A percentile compares a stretch with the other conserved stretches of the same genome.
These are phyloP conservation scores for Drosophila sordidula DNA, from an alignment of 2,888 invertebrate genomes.

Conservation along the genomic window DNA sequence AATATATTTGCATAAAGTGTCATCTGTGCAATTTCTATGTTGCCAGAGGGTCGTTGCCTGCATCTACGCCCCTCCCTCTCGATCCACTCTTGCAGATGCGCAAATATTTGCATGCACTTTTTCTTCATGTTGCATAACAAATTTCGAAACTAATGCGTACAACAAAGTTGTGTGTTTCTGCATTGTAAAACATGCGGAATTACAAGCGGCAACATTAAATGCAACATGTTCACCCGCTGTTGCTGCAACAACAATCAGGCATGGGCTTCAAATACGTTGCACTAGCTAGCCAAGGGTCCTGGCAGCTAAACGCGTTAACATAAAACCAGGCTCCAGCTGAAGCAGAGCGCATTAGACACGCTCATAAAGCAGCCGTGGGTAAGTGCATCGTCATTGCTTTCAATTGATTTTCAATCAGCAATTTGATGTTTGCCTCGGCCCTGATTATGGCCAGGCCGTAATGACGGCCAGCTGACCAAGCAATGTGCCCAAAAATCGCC, in stretches of 20 bases:
- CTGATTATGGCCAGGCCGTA: constrained; percentile 30
- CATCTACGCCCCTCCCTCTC: constrained; percentile 6
- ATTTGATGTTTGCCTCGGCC: constrained; percentile 31
- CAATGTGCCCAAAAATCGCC: constrained; percentile 9
- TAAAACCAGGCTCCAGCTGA: constrained; percentile 9
- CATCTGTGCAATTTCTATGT: constrained; percentile 69
- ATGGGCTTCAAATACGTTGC: too few relatives aligned
- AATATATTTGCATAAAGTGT: constrained; percentile 82
- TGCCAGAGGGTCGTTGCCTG: constrained; percentile 24
- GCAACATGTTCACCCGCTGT: constrained; percentile 48
- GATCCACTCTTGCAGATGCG: constrained; percentile 27
- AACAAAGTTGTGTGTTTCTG: constrained; percentile 40
- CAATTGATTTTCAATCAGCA: constrained; percentile 73
- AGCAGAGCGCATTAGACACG: constrained; percentile 45
- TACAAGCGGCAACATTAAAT: constrained; percentile 67
- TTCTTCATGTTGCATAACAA: constrained; percentile 47
- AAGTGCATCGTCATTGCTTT: constrained; percentile 52
- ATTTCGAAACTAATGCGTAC: constrained; percentile 53
- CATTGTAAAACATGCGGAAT: constrained; percentile 64
- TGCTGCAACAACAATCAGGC: constrained; percentile 1
- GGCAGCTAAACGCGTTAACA: constrained; percentile 3
- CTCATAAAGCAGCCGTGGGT: constrained; percentile 28
- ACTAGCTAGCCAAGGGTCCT: not conserved
- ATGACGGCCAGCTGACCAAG: constrained; percentile 9
- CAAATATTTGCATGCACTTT: constrained; percentile 68